Base-by-base conservation (phyloP, 2,888 invertebrate species). In the Meteorus colon region DNA sequence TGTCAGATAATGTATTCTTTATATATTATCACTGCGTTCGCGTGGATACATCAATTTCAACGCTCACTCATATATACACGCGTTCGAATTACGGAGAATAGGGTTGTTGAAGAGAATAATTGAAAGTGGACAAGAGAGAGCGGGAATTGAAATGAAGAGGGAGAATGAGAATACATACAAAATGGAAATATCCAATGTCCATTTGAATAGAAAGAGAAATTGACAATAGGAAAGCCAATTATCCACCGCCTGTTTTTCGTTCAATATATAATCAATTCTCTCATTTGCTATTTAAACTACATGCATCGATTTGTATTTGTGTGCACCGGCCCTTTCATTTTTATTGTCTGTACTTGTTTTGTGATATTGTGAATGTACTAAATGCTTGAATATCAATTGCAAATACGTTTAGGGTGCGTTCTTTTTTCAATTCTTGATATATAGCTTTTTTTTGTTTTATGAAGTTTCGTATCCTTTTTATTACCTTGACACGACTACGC, bases 401-500 rank as follows among this genome's bases (percentile, higher is more conserved):
- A 27, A 55, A 19, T 55, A 55, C 6, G 5, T 4, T n/a, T 1
- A 19, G 19, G 19, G 19, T 19, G 19, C 10, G 19, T 55, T 55
- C n/a, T 55, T 24, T 2, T 55, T 2, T 55, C 6, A n/a, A 8
- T 19, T 55, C 4, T 24, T 24, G 4, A 8, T 19, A 1, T 55
- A 8, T 55, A 19, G n/a, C 8, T n/a, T 55, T 19, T 55, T 8
- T 55, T 48, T 4, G n/a, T 55, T 51, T 51, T 55, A 12, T 5
- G 12, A 12, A n/a, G 6, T 55, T 19, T 55, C 6, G 19, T 1
- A 5, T 55, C 19, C 19, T 24, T 62, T 72, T 72, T 72, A 72
- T 82, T 80, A 89, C 89, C 87, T 89, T 87, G 79, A 87, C 80
- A 73, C 83, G 85, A 80, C 87, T 88, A 66, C 87, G 84, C 73